Conservation (phyloP, 2,888 invertebrate species). For the Agrotis puta region DNA sequence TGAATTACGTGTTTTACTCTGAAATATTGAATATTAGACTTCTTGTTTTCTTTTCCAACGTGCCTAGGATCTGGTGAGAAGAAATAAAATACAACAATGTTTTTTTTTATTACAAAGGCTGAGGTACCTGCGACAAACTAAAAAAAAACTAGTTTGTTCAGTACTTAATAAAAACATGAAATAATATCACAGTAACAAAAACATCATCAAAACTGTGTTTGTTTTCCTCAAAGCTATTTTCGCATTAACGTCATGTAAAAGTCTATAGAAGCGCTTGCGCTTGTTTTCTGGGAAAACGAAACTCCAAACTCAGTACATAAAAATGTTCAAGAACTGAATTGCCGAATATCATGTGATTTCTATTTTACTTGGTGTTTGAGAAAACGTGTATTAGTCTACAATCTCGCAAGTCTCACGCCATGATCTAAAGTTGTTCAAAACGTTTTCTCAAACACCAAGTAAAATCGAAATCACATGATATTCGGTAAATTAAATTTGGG, state of each 20-base stretch:
- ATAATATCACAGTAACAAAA: not conserved
- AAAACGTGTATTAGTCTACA: no score
- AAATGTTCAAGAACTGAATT: not conserved
- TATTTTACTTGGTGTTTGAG: no score
- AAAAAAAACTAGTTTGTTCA: no score
- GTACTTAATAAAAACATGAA: not conserved
- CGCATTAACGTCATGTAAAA: not conserved
- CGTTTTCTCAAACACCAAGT: not conserved
- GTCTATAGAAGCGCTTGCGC: not conserved
- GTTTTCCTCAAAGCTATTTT: constrained; percentile 40
- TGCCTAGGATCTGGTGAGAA: constrained; percentile 8
- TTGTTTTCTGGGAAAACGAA: constrained; percentile 21
- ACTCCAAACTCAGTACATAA: not conserved
- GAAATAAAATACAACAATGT: constrained; percentile 13
- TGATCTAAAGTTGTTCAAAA: no score
- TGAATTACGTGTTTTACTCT: constrained; percentile 30
- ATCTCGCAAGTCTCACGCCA: no score
- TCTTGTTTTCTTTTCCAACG: constrained; percentile 19
- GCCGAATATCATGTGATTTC: no score
- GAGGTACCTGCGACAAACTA: no score
- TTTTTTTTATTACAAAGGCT: not conserved
- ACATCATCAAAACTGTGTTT: constrained; percentile 1
- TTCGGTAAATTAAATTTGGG: no score
- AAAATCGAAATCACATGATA: no score
- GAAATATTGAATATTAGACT: constrained; percentile 9